Conservation (phyloP, 2,888 invertebrate species). For the Caenorhabditis zanzibari region DNA sequence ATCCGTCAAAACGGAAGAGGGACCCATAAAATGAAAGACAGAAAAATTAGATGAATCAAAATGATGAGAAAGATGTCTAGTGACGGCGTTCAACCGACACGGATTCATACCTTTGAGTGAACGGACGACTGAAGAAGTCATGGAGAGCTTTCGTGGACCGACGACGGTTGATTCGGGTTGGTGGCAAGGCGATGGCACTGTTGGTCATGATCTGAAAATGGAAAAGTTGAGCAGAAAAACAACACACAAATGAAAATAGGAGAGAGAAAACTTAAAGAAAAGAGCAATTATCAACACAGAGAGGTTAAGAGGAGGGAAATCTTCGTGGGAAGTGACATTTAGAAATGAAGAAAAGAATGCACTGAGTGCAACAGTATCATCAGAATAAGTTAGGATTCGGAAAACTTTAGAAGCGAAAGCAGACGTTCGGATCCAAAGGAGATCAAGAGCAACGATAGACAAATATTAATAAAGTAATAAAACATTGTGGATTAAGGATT, state of each 20-base stretch:
- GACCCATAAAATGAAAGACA: conserved; percentile 11
- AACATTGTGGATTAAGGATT: conserved; percentile 28
- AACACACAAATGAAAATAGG: background rate
- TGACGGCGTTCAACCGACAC: background rate
- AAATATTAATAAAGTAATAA: conserved; percentile 28
- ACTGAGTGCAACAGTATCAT: conserved; percentile 16
- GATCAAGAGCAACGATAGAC: conserved; percentile 1
- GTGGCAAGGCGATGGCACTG: conserved; percentile 50
- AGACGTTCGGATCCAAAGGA: background rate
- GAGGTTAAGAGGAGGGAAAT: conserved; percentile 22
- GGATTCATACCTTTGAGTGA: conserved; percentile 56
- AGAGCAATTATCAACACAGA: conserved; percentile 54
- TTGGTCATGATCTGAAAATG: conserved; percentile 51
- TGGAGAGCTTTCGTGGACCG: conserved; percentile 63
- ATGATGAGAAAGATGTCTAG: conserved; percentile 37
- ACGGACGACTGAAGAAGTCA: conserved; percentile 65
- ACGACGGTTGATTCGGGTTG: conserved; percentile 58
- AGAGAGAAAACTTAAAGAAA: conserved; percentile 2
- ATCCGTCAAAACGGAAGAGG: conserved; percentile 27
- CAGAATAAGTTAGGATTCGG: background rate
- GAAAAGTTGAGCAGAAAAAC: background rate
- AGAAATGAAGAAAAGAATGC: background rate
- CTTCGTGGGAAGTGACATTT: conserved; percentile 45
- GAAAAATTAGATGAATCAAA: conserved; percentile 22
- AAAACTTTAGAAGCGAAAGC: background rate